Evolutionary conservation across 2,797 vertebrate genomes (phyloP), one percentile per base, ranked within the genome.

Genomic region (Sebastes goodei): DNA sequence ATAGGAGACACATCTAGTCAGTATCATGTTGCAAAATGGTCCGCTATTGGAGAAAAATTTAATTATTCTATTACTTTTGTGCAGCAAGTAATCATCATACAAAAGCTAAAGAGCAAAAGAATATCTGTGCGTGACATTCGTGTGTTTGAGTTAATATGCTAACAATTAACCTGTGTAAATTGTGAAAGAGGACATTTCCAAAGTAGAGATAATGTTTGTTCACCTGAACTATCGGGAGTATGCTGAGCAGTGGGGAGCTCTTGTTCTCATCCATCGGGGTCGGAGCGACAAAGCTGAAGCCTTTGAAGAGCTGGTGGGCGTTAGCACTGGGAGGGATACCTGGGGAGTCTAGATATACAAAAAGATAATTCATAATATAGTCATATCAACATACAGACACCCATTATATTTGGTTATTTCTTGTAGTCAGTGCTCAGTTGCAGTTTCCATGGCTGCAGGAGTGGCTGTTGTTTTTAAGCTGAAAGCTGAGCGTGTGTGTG

Each of bases 301-400:
- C 98, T 97, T 98, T 99, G 94, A 99, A 99, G 87, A 99, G 97
- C 81, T 99, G 98, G 94, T 99, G 98, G 71, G 98, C 98, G 1
- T 99, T 99, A 25, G 98, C 98, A 84, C 98, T 99, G 56, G 98
- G 97, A n/a, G 98, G 98, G 78, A 99, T 97, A 88, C 98, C 98
- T 85, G 98, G 98, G 88, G 98, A 99, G 95, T 99, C 98, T 99
- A 80, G 83, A 78, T 12, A 78, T 15, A 86, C 83, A 76, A 74
- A 74, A 30, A 86, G 52, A 89, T 46, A 82, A 65, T 70, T 67
- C 35, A 84, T 56, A 67, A 91, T 65, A 73, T 21, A 35, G 21
- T 79, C 71, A 62, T 27, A 71, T 23, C 21, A 63, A 86, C 55
- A 69, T 20, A 69, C 30, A 80, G 46, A 80, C 73, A 78, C 61